Base-by-base conservation (phyloP, 1,140 invertebrate species). In the Leptopilina clavipes region DNA sequence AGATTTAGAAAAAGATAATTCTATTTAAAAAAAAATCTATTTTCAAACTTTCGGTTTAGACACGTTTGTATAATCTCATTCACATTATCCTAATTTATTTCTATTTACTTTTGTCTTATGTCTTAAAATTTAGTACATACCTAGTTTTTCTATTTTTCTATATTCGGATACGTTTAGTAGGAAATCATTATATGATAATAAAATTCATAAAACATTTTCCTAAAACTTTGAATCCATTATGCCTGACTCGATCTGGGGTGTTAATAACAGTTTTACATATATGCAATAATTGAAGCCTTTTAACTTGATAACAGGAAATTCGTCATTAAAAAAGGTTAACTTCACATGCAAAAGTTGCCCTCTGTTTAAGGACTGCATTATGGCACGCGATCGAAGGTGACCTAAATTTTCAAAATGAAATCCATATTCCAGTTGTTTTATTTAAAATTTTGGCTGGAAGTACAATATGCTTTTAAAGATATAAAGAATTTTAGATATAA, bases 401-500 rank as follows among this genome's bases (percentile, higher is more conserved):
- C 59, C 59, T 65, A 31, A 52, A 65, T 65, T 65, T n/a, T 65
- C n/a, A n/a, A 31, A 65, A 65, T 65, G 59, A 65, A 65, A 65
- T 65, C 59, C 25, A 65, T 65, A 65, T 65, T 37, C 12, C 5
- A 31, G n/a, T n/a, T 11, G n/a, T 65, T 65, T 65, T 65, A 25
- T 65, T n/a, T n/a, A n/a, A 10, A 0, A 65, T 14, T 31, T 12
- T 25, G 11, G 25, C 14, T 0, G 6, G n/a, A 25, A 65, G 12
- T 31, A n/a, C n/a, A n/a, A 31, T n/a, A 18, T 5, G 10, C 19
- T 52, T 54, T 10, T 54, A 18, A 9, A n/a, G 8, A 18, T 3
- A 7, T 1, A 5, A 10, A 6, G 0, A 54, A 52, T 17, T 3
- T 17, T n/a, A n/a, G n/a, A n/a, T n/a, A n/a, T n/a, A n/a, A n/a